Conservation (phyloP, 2,797 vertebrate species). For the Hoplostethus mediterraneus region DNA sequence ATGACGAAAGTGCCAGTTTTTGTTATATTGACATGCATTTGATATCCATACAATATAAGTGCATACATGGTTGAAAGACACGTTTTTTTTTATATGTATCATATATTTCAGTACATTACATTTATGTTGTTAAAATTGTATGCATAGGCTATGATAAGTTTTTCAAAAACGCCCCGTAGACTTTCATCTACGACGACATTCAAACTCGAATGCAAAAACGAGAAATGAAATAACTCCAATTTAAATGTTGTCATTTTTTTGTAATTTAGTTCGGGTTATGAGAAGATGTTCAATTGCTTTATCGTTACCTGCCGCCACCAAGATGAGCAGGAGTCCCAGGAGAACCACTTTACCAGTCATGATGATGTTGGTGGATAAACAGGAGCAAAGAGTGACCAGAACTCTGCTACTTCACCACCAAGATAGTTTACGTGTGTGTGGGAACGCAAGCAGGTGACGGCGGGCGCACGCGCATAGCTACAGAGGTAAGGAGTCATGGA, state of each 20-base stretch:
- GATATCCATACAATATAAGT: too few species aligned
- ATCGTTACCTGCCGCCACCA: slow-evolving; percentile 70
- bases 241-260: background rate
- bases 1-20: too few species aligned
- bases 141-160: too few species aligned
- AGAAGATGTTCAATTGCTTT: background rate
- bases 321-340: slow-evolving; percentile 73
- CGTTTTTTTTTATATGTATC: too few species aligned
- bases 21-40: too few species aligned
- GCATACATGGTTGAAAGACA: too few species aligned
- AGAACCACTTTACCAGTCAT: slow-evolving; percentile 69
- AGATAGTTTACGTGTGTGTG: slow-evolving; percentile 13
- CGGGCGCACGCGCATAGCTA: slow-evolving; percentile 30
- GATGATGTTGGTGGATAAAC: slow-evolving; percentile 64
- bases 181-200: background rate
- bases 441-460: slow-evolving; percentile 63
- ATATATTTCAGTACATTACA: too few species aligned
- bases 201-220: background rate
- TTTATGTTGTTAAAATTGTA: too few species aligned
- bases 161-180: too few species aligned
- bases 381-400: slow-evolving; percentile 25
- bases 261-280: too few species aligned
- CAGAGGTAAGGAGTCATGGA: background rate
- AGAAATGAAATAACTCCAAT: background rate
- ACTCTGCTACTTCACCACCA: slow-evolving; percentile 17